Conservation (phyloP, 1,140 invertebrate genomes). For the Drosophila miranda region DNA sequence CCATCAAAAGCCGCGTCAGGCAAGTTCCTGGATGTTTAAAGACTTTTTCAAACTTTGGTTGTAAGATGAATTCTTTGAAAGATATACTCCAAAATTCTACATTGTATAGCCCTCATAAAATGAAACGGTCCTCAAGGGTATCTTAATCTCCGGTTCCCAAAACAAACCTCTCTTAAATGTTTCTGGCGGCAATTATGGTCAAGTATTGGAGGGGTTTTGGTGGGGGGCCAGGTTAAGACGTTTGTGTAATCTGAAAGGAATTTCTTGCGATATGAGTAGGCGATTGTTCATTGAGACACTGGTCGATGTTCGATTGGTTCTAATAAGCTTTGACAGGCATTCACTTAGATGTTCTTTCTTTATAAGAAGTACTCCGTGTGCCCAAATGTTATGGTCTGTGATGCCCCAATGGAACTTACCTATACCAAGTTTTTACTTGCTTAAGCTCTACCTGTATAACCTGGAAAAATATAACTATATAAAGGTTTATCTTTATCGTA, state of each 20-base stretch:
- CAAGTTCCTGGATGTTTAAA: too few species aligned
- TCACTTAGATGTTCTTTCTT: background rate
- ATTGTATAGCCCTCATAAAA: too few species aligned
- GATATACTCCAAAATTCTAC: too few species aligned
- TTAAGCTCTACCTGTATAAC: conserved; percentile 23
- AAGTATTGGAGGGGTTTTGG: conserved; percentile 11
- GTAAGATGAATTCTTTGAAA: too few species aligned
- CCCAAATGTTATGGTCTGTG: background rate
- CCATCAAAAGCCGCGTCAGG: too few species aligned
- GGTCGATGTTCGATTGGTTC: conserved; percentile 6
- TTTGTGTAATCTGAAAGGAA: conserved; percentile 35
- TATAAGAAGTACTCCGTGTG: too few species aligned
- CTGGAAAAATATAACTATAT: conserved; percentile 18
- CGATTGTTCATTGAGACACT: background rate
- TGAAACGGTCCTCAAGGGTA: too few species aligned
- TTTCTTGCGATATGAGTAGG: conserved; percentile 14
- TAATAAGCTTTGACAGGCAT: conserved; percentile 10
- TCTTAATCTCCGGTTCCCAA: too few species aligned
- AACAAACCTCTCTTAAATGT: conserved; percentile 1
- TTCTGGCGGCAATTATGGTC: conserved; percentile 21
- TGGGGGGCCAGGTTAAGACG: conserved; percentile 1
- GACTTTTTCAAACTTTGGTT: too few species aligned
- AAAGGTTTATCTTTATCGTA: conserved; percentile 25
- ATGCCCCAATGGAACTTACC: conserved; percentile 29
- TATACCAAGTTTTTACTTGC: conserved; percentile 32